Conservation (phyloP, 2,888 invertebrate genomes). For the Thalpophila matura region DNA sequence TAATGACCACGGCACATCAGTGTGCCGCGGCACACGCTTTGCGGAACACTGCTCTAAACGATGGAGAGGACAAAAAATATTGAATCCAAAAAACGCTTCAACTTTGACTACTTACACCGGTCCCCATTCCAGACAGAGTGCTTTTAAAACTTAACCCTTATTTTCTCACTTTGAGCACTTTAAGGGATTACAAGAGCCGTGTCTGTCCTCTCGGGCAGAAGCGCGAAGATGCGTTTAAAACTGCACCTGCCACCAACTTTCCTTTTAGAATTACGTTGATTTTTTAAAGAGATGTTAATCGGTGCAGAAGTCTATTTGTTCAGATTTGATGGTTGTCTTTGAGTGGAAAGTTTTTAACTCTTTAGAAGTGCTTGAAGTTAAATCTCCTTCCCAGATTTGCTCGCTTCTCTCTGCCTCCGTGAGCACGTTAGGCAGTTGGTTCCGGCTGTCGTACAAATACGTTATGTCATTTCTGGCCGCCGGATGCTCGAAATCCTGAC, state of each 20-base stretch:
- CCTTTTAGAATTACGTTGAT: slow-evolving; percentile 43
- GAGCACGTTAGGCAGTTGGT: background rate
- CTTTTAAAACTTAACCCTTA: slow-evolving; percentile 90
- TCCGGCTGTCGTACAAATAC: background rate
- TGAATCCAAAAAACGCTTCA: background rate
- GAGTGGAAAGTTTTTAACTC: slow-evolving; percentile 31
- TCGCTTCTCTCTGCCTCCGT: background rate
- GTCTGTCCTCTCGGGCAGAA: slow-evolving; percentile 52
- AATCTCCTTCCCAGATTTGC: background rate
- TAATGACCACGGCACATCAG: too few species aligned
- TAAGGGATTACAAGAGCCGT: slow-evolving; percentile 82
- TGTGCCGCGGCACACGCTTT: too few species aligned
- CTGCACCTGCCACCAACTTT: slow-evolving; percentile 54
- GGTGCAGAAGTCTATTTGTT: slow-evolving; percentile 19
- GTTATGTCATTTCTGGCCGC: background rate
- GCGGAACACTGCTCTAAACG: too few species aligned
- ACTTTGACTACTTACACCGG: slow-evolving; percentile 39
- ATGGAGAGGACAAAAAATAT: too few species aligned
- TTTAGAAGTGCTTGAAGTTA: background rate
- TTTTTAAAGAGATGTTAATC: slow-evolving; percentile 51
- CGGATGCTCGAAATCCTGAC: background rate
- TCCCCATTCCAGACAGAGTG: slow-evolving; percentile 70
- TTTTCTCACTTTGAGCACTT: slow-evolving; percentile 87
- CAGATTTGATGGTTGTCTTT: slow-evolving; percentile 6
- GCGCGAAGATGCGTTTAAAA: slow-evolving; percentile 68